Conservation (phyloP, 2,797 vertebrate genomes). For the Tolypeutes matacus region DNA sequence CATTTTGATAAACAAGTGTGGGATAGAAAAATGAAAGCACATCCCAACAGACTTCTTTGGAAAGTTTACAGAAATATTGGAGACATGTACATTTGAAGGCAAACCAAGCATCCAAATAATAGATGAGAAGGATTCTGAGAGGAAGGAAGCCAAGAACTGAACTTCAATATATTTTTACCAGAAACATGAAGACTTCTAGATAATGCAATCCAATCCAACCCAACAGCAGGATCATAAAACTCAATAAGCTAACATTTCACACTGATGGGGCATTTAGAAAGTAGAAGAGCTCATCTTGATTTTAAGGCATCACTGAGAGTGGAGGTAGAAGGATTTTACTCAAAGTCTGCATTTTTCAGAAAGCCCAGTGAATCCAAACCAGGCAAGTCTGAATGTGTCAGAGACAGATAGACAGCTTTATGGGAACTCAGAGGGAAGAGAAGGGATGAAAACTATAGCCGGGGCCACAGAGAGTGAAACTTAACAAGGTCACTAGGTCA, state of each 20-base stretch:
- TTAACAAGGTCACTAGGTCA: background rate
- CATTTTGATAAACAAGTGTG: constrained; percentile 4
- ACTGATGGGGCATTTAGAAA: background rate
- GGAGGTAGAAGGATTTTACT: constrained; percentile 6
- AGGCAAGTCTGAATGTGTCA: background rate
- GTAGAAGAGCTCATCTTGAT: background rate
- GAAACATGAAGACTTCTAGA: constrained; percentile 53
- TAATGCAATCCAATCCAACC: background rate
- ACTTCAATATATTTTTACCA: background rate
- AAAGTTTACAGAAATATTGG: constrained; percentile 58
- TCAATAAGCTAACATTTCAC: constrained; percentile 24
- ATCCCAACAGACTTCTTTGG: constrained; percentile 11
- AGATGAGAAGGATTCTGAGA: constrained; percentile 38
- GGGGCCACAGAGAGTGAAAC: background rate
- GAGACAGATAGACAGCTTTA: background rate
- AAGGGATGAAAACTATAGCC: background rate
- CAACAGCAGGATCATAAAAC: background rate
- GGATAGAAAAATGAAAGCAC: background rate
- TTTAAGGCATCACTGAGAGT: constrained; percentile 7
- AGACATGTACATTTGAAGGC: background rate
- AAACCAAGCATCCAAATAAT: background rate
- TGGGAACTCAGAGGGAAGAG: background rate
- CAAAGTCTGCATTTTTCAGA: constrained; percentile 11
- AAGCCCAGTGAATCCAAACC: background rate
- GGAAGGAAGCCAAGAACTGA: constrained; percentile 36